A percentile compares a stretch with the other conserved stretches of the same genome.
Evolutionary conservation across 1,140 invertebrate species (phyloP).

Genomic region (Tetragonula clypearis): DNA sequence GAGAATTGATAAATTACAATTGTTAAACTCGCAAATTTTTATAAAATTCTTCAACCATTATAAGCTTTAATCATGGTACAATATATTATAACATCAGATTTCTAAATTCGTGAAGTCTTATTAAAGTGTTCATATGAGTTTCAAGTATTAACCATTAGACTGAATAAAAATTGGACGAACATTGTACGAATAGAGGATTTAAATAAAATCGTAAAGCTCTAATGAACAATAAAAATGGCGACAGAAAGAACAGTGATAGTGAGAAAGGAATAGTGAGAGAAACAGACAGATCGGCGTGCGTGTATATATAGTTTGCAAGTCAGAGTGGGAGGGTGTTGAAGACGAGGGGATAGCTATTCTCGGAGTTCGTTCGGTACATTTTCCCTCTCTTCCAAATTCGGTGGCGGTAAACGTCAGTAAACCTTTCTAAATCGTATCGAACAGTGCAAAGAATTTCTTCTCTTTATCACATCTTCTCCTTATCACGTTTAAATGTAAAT

Average conservation of each 20-base stretch:
- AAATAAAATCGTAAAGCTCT: not conserved
- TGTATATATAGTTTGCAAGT: constrained; percentile 66
- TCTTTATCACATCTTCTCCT: not conserved
- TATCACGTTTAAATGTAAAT: not conserved
- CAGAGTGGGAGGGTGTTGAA: constrained; percentile 70
- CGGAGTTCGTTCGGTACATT: constrained; percentile 72
- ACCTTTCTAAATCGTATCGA: constrained; percentile 57
- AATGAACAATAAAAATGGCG: not conserved
- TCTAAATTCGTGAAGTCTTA: too few relatives aligned
- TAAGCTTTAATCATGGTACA: too few relatives aligned
- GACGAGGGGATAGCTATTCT: constrained; percentile 80
- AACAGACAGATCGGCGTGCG: constrained; percentile 21
- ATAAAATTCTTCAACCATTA: too few relatives aligned
- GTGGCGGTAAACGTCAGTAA: constrained; percentile 63
- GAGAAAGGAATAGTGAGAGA: not conserved
- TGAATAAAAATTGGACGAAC: not conserved
- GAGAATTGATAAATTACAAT: too few relatives aligned
- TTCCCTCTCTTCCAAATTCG: constrained; percentile 50
- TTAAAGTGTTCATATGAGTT: too few relatives aligned
- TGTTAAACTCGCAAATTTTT: too few relatives aligned
- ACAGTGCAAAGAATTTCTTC: constrained; percentile 26
- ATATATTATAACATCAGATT: too few relatives aligned
- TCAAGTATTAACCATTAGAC: not conserved
- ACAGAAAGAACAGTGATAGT: not conserved
- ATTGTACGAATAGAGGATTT: not conserved